phyloP scores from a whole-genome alignment of 2,797 vertebrate genomes.

The Mus minutoides region DNA sequence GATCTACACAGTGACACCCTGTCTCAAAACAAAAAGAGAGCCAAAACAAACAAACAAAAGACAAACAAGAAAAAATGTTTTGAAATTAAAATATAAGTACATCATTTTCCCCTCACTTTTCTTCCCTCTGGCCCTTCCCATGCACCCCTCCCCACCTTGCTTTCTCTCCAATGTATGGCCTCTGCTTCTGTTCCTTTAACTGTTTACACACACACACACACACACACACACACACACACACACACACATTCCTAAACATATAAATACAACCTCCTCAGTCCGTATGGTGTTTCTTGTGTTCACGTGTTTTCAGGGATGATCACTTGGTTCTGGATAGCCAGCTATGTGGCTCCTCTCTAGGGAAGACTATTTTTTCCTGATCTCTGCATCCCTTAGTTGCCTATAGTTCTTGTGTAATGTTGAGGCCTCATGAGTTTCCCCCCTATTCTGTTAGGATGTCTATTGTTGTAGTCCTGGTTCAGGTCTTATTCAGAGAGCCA shows the following conservation, averaged over 20 bases:
- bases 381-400: background rate
- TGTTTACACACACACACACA: background rate
- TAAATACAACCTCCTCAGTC: background rate
- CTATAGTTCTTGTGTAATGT: background rate
- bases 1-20: background rate
- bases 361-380: background rate
- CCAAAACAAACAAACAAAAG: background rate
- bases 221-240: background rate
- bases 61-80: background rate
- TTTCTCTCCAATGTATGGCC: background rate
- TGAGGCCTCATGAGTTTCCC: background rate
- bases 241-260: background rate
- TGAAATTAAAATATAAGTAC: background rate
- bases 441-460: background rate
- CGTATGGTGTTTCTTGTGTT: too few species aligned
- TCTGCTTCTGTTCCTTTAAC: background rate
- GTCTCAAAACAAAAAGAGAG: background rate
- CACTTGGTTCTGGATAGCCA: background rate
- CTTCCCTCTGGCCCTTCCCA: background rate
- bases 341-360: background rate
- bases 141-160: background rate
- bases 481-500: background rate
- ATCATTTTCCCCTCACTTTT: background rate
- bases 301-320: background rate
- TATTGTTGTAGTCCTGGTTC: background rate